phyloP scores from a whole-genome alignment of 2,888 invertebrate species.

The Cenopis cana region DNA sequence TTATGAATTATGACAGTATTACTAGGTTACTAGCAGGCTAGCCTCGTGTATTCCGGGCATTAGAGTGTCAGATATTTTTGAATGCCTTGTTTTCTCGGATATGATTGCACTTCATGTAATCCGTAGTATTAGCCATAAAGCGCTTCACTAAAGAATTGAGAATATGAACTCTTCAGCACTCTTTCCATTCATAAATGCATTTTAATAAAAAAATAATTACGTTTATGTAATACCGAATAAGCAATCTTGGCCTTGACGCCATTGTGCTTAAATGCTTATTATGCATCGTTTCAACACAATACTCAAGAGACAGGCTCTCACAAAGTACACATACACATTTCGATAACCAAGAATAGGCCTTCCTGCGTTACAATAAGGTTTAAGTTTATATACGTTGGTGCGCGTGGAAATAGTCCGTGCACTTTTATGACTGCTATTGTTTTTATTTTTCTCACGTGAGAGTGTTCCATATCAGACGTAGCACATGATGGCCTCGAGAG shows the following conservation, averaged over 20 bases:
- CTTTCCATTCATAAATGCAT: slow-evolving; percentile 5
- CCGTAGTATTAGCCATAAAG: too few species aligned
- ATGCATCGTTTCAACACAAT: slow-evolving; percentile 21
- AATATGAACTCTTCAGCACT: neutral
- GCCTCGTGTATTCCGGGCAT: too few species aligned
- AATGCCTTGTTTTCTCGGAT: too few species aligned
- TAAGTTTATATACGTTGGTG: neutral
- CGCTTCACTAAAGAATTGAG: too few species aligned
- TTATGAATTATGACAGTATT: too few species aligned
- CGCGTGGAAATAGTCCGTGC: neutral
- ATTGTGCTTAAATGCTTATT: slow-evolving; percentile 10
- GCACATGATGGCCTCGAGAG: too few species aligned
- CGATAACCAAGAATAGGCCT: neutral
- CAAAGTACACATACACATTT: neutral
- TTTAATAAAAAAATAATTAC: slow-evolving; percentile 2
- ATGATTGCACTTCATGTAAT: too few species aligned
- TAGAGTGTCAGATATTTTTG: too few species aligned
- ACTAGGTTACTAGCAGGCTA: too few species aligned
- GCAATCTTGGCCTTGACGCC: slow-evolving; percentile 20
- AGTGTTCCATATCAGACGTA: neutral
- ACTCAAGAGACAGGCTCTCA: neutral
- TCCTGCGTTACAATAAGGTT: neutral
- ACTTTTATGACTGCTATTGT: slow-evolving; percentile 19
- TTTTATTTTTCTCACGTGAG: neutral
- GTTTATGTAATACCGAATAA: slow-evolving; percentile 16